Evolutionary conservation across 2,113 vertebrate species (phyloP).

Genomic region (Lethenteron camtschaticum): DNA sequence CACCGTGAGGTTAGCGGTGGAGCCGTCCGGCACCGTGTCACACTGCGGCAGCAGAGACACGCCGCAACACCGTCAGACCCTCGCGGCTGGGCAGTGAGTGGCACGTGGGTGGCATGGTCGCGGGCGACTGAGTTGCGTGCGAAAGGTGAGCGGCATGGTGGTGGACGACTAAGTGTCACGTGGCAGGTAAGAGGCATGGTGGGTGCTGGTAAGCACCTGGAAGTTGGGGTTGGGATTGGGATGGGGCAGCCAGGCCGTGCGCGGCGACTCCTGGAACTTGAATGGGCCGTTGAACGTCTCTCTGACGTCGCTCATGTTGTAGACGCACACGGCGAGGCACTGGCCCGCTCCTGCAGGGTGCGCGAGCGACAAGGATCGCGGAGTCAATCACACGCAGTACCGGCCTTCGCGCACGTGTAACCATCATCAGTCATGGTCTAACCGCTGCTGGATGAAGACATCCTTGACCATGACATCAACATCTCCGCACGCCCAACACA

Average conservation of each 20-base stretch:
- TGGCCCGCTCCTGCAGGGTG: conserved; percentile 70
- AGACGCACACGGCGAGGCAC: conserved; percentile 94
- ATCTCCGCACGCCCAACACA: too few species aligned
- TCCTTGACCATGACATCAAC: too few species aligned
- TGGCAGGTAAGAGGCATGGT: background rate
- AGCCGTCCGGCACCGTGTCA: conserved; percentile 55
- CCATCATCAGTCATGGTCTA: too few species aligned
- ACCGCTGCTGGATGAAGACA: too few species aligned
- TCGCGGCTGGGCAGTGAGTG: background rate
- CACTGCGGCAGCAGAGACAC: conserved; percentile 30
- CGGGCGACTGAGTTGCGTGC: background rate
- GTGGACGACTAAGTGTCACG: background rate
- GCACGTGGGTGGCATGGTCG: background rate
- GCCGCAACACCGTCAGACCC: background rate
- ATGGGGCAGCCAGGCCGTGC: conserved; percentile 77
- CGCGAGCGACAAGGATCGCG: too few species aligned
- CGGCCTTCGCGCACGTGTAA: too few species aligned
- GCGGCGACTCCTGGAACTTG: conserved; percentile 80
- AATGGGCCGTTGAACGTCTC: conserved; percentile 86
- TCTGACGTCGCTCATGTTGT: conserved; percentile 88
- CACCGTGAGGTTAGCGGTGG: conserved; percentile 71
- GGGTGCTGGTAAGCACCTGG: conserved; percentile 32
- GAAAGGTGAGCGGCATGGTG: background rate
- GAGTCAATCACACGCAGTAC: too few species aligned
- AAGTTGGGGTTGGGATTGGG: conserved; percentile 77